Base-by-base conservation (phyloP, 2,797 vertebrate genomes). In the Coregonus suidteri region DNA sequence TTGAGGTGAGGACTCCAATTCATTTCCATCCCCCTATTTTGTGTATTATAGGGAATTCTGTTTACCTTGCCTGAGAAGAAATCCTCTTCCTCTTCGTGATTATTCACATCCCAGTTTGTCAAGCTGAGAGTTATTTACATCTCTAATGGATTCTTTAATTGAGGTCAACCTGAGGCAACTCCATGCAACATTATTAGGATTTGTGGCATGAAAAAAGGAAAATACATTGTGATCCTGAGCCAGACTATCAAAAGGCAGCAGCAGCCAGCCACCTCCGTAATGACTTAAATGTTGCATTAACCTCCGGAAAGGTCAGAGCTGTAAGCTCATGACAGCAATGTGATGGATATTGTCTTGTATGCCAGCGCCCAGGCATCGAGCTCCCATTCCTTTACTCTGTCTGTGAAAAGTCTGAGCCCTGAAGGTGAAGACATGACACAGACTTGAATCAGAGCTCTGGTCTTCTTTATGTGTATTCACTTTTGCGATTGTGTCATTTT, bases 81-180 rank as follows among this genome's bases (percentile, higher is more conserved):
- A 90, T 85, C 88, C 86, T 81, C 47, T 78, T 81, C 81, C 75
- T 77, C 81, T 79, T 79, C 77, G 80, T 73, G 85, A 89, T 90
- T 88, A 89, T 90, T 88, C 83, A 86, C 87, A 82, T 85, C 83
- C 76, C 62, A 90, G 90, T 20, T 64, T 90, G 90, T 83, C 69
- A 75, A 86, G 92, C 87, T 91, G 88, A 88, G 76, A 81, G 83
- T 85, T 93, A 93, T 93, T 93, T 92, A 91, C 88, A 89, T 91
- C 81, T 86, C 83, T 92, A 92, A 93, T 93, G 90, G 91, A 86
- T 90, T 89, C 83, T 78, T 85, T 94, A 94, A 94, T 93, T 93
- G 91, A 90, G 92, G 92, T 94, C 91, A 90, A 89, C 87, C 85
- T 74, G 86, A 90, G 88, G 86, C 81, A 78, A 83, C 68, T 78